Base-by-base conservation (phyloP, 2,888 invertebrate genomes). In the Blomia tropicalis region DNA sequence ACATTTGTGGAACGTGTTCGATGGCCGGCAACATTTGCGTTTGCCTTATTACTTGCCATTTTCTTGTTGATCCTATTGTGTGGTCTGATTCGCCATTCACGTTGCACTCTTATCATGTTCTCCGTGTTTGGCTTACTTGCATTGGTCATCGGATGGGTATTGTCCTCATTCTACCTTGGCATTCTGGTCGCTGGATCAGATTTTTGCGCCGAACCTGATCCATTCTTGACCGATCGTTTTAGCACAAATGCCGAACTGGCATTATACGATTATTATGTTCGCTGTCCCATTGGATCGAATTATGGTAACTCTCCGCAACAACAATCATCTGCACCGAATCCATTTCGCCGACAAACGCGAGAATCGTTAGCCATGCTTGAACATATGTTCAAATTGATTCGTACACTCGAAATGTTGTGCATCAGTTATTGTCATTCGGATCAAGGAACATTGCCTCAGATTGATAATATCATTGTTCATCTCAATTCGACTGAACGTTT, bases 21-120 rank as follows among this genome's bases (percentile, higher is more conserved):
- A 71, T 91, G 90, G 90, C 87, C 88, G 44, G 82, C 85, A 68
- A 91, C 90, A 64, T 87, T 91, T 81, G 85, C 84, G 64, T 81
- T 89, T 64, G 80, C 89, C 74, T 87, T 87, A 71, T 79, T 85
- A 70, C 81, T 90, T 69, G 81, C 90, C 66, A 83, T 88, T 25
- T 82, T 91, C 58, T 89, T 90, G 76, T 84, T 91, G 65, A 83
- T 91, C 66, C 80, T 91, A 70, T 79, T 92, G 65, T 86, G 90
- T 69, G 92, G 90, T 66, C 87, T 91, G 66, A 87, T 88, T 22
- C 78, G 84, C 29, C 87, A 90, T 74, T 89, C 87, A 22, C 81
- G 90, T 59, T 88, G 89, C 71, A 87, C 89, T 60, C 80, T 92
- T 60, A 85, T 92, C 70, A 80, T 87, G 77, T 81, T 90, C 70